Evolutionary conservation across 2,113 vertebrate species (phyloP).

Genomic region (Nycticorax nycticorax): DNA sequence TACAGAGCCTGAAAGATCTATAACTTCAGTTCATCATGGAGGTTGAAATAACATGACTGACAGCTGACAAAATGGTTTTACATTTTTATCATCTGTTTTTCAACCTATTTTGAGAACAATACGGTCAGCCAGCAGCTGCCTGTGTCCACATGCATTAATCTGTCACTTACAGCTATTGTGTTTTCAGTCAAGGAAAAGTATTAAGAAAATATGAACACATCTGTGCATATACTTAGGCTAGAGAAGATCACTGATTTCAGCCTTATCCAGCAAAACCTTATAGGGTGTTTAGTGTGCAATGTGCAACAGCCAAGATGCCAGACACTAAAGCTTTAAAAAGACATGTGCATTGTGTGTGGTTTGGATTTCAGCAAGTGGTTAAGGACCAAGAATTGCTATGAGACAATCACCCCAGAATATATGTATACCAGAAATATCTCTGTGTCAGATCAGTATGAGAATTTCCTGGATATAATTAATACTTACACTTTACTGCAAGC

Average conservation of each 20-base stretch:
- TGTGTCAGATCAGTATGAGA: background rate
- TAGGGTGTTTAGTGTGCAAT: background rate
- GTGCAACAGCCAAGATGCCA: background rate
- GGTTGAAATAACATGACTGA: background rate
- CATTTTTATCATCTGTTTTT: background rate
- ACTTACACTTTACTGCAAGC: background rate
- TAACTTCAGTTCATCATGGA: background rate
- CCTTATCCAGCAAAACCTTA: background rate
- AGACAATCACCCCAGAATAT: background rate
- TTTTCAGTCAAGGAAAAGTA: background rate
- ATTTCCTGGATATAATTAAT: background rate
- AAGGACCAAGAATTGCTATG: background rate
- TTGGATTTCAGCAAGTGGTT: background rate
- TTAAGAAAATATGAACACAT: background rate
- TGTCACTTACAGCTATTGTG: background rate
- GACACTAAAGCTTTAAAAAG: background rate
- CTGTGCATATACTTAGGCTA: background rate
- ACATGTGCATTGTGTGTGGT: background rate
- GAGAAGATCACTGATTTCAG: background rate
- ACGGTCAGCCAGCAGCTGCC: background rate
- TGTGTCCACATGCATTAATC: background rate
- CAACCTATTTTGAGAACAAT: background rate
- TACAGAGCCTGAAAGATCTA: background rate
- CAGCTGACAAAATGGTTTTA: background rate
- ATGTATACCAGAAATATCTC: background rate